Base-by-base conservation (phyloP, 2,797 vertebrate species). In the Phalloptychus januarius region DNA sequence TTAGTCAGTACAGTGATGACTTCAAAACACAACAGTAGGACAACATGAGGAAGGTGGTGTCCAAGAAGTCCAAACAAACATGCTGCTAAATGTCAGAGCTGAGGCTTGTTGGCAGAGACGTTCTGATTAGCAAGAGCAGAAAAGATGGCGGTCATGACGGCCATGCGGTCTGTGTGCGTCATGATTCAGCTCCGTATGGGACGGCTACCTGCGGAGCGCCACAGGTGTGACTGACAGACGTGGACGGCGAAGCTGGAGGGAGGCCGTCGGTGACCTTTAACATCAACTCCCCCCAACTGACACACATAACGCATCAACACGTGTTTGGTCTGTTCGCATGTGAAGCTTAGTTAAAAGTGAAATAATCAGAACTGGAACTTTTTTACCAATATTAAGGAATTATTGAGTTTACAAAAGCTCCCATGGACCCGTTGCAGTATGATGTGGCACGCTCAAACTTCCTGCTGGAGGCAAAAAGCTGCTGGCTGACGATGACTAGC, bases 241-340 rank as follows among this genome's bases (percentile, higher is more conserved):
- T 74, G 79, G 69, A 87, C 85, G 40, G 0, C 36, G 79, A 87
- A 90, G 83, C 81, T 92, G 70, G 84, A 89, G 90, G 90, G 91
- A 80, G 92, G 91, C 81, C 72, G 71, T 74, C 80, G 56, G 78
- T 87, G 91, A 92, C 93, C 92, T 93, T 93, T 89, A 89, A 50
- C 76, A 81, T 25, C 80, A 76, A 54, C 81, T 7, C 25, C 23
- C 36, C 63, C 56, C 42, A 23, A 25, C 42, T 25, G 40, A 76
- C 81, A 80, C 80, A 82, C 56, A 84, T 69, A 79, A 2, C 12
- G 42, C 16, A 70, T 44, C 38, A 28, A 16, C 23, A 70, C 25
- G 13, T n/a, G 11, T 70, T 44, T 70, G 67, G 40, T 16, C 15
- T 70, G 40, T 44, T 45, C 18, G 76, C 28, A 76, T 16, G 33